Conservation (phyloP, 2,797 vertebrate genomes). For the Epinephelus coioides region DNA sequence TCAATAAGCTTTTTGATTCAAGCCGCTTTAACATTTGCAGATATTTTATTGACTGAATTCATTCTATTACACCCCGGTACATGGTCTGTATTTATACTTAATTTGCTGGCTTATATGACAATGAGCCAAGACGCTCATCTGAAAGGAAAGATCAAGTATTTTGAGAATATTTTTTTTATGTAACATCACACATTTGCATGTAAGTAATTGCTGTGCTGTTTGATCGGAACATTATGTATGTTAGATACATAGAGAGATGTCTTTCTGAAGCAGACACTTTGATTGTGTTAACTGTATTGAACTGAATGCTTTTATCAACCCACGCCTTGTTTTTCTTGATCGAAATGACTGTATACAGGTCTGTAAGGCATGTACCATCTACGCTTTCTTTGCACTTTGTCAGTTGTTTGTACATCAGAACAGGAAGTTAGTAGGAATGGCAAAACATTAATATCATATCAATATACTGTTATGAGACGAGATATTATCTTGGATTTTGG, state of each 20-base stretch:
- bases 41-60: constrained; percentile 69
- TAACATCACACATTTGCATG: neutral
- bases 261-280: constrained; percentile 21
- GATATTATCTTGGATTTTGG: no score
- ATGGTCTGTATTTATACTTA: constrained; percentile 52
- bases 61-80: constrained; percentile 43
- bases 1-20: constrained; percentile 78
- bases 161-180: constrained; percentile 36
- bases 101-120: constrained; percentile 45
- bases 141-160: constrained; percentile 45
- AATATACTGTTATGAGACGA: no score
- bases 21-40: constrained; percentile 77
- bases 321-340: constrained; percentile 26
- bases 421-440: no score
- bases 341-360: constrained; percentile 28
- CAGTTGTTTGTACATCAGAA: constrained; percentile 17
- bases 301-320: constrained; percentile 57
- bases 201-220: constrained; percentile 35
- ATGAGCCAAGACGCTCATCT: constrained; percentile 24
- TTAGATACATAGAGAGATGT: constrained; percentile 8
- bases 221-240: constrained; percentile 28
- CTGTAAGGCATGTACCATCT: neutral
- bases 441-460: no score
- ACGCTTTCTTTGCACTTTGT: constrained; percentile 19
- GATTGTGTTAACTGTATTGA: constrained; percentile 43